A percentile compares a stretch with the other conserved stretches of the same genome.
Evolutionary conservation across 2,888 invertebrate species (phyloP).

Genomic region (Eupeodes luniger): DNA sequence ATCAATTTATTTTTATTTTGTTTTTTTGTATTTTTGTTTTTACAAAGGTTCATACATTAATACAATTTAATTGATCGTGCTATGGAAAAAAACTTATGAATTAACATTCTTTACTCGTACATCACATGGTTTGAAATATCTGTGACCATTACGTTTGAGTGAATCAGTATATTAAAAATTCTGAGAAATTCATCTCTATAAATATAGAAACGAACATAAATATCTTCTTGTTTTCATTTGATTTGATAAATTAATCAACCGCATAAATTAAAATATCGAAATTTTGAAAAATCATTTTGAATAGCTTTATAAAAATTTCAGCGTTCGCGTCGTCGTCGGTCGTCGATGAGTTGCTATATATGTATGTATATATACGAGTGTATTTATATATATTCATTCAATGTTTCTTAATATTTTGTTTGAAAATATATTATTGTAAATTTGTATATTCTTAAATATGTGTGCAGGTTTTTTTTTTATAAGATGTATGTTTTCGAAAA

Average conservation of each 20-base stretch:
- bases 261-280: conserved; percentile 9
- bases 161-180: conserved; percentile 30
- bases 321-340: not conserved
- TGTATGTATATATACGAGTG: too few relatives aligned
- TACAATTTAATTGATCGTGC: conserved; percentile 13
- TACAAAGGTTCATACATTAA: not conserved
- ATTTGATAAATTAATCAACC: conserved; percentile 30
- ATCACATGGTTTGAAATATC: conserved; percentile 3
- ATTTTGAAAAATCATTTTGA: not conserved
- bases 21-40: conserved; percentile 13
- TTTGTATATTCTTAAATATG: not conserved
- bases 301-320: not conserved
- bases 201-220: not conserved
- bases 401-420: not conserved
- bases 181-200: conserved; percentile 27
- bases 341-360: not conserved
- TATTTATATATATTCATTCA: not conserved
- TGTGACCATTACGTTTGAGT: conserved; percentile 36
- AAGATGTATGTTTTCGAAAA: conserved; percentile 52
- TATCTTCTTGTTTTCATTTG: conserved; percentile 7
- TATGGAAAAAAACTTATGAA: conserved; percentile 31
- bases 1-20: conserved; percentile 43
- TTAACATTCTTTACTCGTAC: conserved; percentile 52
- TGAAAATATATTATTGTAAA: not conserved
- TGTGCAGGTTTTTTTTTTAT: conserved; percentile 67